These are phyloP conservation scores for Abrostola tripartita DNA, from an alignment of 2,888 invertebrate genomes.

Conservation along the genomic window DNA sequence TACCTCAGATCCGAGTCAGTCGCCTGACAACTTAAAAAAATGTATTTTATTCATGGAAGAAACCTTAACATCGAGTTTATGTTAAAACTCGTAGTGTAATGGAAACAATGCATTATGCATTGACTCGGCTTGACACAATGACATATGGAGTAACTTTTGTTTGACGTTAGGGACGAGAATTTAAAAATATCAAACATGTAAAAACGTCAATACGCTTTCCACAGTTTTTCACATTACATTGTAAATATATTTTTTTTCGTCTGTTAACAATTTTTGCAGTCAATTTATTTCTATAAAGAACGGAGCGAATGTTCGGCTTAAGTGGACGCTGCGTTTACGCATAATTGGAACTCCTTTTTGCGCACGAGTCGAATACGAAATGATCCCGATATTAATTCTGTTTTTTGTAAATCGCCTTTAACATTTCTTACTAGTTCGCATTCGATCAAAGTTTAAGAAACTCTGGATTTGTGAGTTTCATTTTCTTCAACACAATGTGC, in stretches of 20 bases:
- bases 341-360: slow-evolving; percentile 85
- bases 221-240: slow-evolving; percentile 72
- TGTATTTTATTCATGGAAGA: slow-evolving; percentile 84
- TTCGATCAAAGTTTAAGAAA: slow-evolving; percentile 55
- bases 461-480: slow-evolving; percentile 45
- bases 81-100: slow-evolving; percentile 87
- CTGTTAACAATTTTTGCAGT: slow-evolving; percentile 72
- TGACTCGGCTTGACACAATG: slow-evolving; percentile 80
- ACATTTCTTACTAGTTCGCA: slow-evolving; percentile 66
- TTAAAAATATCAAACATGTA: slow-evolving; percentile 75
- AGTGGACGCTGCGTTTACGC: slow-evolving; percentile 82
- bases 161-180: slow-evolving; percentile 81
- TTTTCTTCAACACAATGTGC: slow-evolving; percentile 54
- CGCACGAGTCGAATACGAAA: slow-evolving; percentile 81
- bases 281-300: slow-evolving; percentile 73
- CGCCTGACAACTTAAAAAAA: slow-evolving; percentile 76
- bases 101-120: slow-evolving; percentile 87
- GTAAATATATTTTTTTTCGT: slow-evolving; percentile 68
- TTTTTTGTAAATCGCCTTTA: slow-evolving; percentile 72
- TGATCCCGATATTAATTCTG: slow-evolving; percentile 76
- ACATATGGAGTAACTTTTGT: slow-evolving; percentile 82
- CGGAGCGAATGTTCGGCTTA: slow-evolving; percentile 74
- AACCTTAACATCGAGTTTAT: slow-evolving; percentile 86
- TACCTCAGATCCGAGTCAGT: slow-evolving; percentile 57
- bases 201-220: slow-evolving; percentile 73